phyloP scores from a whole-genome alignment of 2,113 vertebrate genomes.

The Rhombomys opimus region DNA sequence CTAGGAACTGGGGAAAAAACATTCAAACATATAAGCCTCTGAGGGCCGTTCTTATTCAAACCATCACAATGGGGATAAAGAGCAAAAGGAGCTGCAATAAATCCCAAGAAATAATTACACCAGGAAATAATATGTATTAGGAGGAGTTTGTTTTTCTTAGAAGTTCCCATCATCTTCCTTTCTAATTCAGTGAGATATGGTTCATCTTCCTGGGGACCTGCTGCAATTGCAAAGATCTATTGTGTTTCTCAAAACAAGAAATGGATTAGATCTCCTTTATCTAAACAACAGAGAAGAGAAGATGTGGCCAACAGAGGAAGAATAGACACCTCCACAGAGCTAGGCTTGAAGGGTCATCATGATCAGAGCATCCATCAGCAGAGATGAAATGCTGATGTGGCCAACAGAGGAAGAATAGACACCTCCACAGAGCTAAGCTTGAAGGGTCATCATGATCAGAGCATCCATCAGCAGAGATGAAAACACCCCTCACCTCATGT shows the following conservation, averaged over 20 bases:
- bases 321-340: background rate
- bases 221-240: constrained; percentile 28
- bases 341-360: background rate
- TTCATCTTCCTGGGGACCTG: background rate
- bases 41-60: background rate
- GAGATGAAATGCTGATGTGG: background rate
- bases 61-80: too few species aligned
- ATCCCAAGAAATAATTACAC: background rate
- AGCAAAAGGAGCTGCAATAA: background rate
- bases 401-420: background rate
- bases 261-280: background rate
- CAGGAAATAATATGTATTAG: background rate
- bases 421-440: background rate
- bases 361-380: background rate
- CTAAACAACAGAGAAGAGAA: constrained; percentile 28
- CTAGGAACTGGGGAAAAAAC: background rate
- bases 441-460: background rate
- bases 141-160: background rate
- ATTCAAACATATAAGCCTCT: background rate
- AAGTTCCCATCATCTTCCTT: background rate
- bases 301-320: background rate
- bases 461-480: background rate
- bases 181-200: background rate
- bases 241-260: constrained; percentile 28
- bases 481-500: background rate